These are phyloP conservation scores for Scomber scombrus DNA, from an alignment of 2,113 vertebrate species.

Conservation along the genomic window DNA sequence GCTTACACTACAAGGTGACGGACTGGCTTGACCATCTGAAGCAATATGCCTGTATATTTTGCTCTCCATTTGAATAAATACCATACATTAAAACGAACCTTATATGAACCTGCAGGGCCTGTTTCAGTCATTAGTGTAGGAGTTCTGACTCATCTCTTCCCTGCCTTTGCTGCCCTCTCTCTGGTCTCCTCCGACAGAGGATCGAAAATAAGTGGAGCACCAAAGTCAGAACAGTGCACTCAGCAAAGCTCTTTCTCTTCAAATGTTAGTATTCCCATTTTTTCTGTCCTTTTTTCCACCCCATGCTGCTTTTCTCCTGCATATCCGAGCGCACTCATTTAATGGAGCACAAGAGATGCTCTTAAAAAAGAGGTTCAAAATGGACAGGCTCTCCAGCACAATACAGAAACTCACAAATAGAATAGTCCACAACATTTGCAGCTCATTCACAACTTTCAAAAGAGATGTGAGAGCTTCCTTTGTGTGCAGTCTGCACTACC, in stretches of 20 bases:
- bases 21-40: conserved; percentile 20
- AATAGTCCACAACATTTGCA: conserved; percentile 56
- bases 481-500: conserved; percentile 50
- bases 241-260: conserved; percentile 66
- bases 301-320: conserved; percentile 46
- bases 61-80: conserved; percentile 12
- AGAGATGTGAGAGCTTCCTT: conserved; percentile 62
- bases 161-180: conserved; percentile 60
- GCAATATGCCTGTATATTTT: not conserved
- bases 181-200: conserved; percentile 60
- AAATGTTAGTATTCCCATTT: conserved; percentile 61
- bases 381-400: conserved; percentile 75
- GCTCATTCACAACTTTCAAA: conserved; percentile 48
- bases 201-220: conserved; percentile 70
- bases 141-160: conserved; percentile 73
- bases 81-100: conserved; percentile 36
- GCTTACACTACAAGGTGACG: conserved; percentile 7
- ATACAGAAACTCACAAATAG: conserved; percentile 71
- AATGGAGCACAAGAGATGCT: conserved; percentile 79
- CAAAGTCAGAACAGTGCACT: conserved; percentile 65
- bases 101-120: conserved; percentile 39
- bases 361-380: conserved; percentile 73
- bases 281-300: not conserved
- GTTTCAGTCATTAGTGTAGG: conserved; percentile 65
- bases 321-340: conserved; percentile 69